Base-by-base conservation (phyloP, 2,797 vertebrate genomes). In the Myotis vivesi region DNA sequence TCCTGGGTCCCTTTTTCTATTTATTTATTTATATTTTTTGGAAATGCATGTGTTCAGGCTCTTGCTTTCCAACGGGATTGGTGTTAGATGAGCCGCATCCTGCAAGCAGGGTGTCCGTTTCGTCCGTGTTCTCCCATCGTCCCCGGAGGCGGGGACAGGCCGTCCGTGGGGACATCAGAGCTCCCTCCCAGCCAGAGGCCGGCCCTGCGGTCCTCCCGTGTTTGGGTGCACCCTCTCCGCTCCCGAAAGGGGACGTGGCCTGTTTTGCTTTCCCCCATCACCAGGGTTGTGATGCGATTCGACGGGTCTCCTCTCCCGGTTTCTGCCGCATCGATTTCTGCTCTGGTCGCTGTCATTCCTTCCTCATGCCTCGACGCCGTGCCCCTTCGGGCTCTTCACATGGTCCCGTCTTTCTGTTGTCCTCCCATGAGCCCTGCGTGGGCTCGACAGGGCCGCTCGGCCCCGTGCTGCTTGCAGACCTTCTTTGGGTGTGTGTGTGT, bases 181-280 rank as follows among this genome's bases (percentile, higher is more conserved):
- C 57, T 59, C 25, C 25, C 11, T 2, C 25, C 53, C 25, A 4
- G 23, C 57, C 25, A 2, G 57, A 28, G 57, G 57, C 57, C 25
- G 3, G 0, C 55, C 57, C 36, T n/a, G n/a, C n/a, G n/a, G n/a
- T n/a, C n/a, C n/a, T n/a, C 38, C 36, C 2, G 2, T 2, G 8
- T 4, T 2, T 2, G 3, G 64, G 36, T 1, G 46, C 69, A n/a
- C 30, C 8, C 38, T 33, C 87, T 51, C 55, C 12, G 44, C 36
- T 55, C 89, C 57, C 15, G 19, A 11, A 19, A 13, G 36, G 23
- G 44, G 25, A 17, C 19, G 38, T n/a, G 12, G 44, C 13, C 57
- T 23, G 5, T 9, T 10, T 46, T 7, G 8, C 1, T 46, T 38
- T 8, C 23, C 19, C 19, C 25, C 53, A 20, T 10, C 11, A 44